Conservation (phyloP, 2,113 vertebrate species). For the Xenus cinereus region DNA sequence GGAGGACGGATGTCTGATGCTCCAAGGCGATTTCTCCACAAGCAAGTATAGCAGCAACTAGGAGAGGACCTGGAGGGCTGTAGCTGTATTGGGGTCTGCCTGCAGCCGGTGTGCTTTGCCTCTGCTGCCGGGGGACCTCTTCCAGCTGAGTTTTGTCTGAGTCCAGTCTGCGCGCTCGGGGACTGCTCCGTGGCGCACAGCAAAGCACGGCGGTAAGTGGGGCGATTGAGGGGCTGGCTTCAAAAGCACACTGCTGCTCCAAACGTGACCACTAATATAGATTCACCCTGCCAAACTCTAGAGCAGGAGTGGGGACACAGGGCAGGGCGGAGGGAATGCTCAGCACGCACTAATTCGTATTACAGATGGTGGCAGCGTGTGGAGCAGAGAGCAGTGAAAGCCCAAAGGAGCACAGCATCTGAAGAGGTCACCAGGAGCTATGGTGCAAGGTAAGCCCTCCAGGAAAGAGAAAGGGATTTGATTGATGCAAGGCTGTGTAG, state of each 20-base stretch:
- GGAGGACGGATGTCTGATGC: not conserved
- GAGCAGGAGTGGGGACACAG: not conserved
- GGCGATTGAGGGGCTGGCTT: not conserved
- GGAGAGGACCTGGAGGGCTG: not conserved
- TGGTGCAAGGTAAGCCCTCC: not conserved
- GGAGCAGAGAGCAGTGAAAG: not conserved
- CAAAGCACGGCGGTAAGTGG: not conserved
- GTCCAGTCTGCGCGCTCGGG: fast-evolving
- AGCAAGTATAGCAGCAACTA: not conserved
- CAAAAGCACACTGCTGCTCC: not conserved
- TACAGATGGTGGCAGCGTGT: not conserved
- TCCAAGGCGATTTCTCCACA: not conserved
- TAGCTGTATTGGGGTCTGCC: not conserved
- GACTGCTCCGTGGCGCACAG: not conserved
- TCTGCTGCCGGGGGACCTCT: not conserved
- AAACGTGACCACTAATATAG: not conserved
- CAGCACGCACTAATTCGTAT: fast-evolving
- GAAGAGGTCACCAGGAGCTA: not conserved
- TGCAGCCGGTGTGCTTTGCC: not conserved
- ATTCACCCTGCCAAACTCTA: not conserved
- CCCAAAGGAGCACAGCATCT: not conserved
- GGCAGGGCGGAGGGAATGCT: not conserved
- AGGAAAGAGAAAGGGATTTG: not conserved
- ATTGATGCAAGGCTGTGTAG: not conserved
- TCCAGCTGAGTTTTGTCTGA: not conserved